Percentiles rank a stretch among this genome's conserved stretches.
Evolutionary conservation across 2,113 vertebrate species (phyloP).

Genomic region (Platycercus adscitus): DNA sequence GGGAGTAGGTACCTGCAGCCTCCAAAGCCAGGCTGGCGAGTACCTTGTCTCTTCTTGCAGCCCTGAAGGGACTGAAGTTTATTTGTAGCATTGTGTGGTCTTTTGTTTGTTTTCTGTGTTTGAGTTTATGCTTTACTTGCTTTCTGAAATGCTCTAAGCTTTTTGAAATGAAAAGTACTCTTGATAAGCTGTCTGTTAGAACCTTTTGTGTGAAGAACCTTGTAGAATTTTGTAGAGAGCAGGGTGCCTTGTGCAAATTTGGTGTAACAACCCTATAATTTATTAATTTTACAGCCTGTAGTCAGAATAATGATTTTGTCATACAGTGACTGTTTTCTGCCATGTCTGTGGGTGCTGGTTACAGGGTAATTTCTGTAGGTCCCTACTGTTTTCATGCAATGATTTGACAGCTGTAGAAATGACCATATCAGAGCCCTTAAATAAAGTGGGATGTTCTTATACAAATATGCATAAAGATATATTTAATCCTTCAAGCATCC

Average conservation of each 20-base stretch:
- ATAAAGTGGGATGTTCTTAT: neutral
- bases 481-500: neutral
- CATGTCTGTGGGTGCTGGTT: neutral
- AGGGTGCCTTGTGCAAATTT: neutral
- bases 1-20: neutral
- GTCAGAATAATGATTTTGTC: neutral
- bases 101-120: neutral
- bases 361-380: neutral
- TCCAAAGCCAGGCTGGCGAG: neutral
- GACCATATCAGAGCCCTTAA: neutral
- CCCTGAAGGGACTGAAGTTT: neutral
- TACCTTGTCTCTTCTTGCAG: neutral
- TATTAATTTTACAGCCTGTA: neutral
- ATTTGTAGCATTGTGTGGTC: neutral
- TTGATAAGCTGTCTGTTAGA: neutral
- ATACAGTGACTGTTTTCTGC: neutral
- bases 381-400: neutral
- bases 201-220: neutral
- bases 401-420: neutral
- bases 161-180: neutral
- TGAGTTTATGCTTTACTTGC: neutral
- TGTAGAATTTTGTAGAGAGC: neutral
- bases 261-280: neutral
- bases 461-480: neutral
- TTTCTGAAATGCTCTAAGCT: neutral